A percentile compares a stretch with the other conserved stretches of the same genome.
These are phyloP conservation scores for Sitta europaea DNA, from an alignment of 2,113 vertebrate genomes.

Conservation along the genomic window DNA sequence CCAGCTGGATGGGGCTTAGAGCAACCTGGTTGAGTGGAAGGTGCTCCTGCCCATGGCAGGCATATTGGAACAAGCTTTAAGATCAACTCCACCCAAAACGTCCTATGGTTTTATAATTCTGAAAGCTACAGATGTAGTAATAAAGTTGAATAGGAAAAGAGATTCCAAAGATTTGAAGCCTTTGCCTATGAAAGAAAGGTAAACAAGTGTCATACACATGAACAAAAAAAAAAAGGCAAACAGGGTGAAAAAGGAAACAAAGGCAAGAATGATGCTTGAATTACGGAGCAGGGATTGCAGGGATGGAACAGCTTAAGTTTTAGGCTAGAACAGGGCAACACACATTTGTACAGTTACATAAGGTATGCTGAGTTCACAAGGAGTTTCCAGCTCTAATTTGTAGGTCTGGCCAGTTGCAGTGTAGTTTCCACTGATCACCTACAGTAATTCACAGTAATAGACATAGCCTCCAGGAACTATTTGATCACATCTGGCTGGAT, in stretches of 20 bases:
- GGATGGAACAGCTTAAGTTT: background rate
- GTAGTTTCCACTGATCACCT: background rate
- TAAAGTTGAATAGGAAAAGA: background rate
- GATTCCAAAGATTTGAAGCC: background rate
- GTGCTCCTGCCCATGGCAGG: background rate
- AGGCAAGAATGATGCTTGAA: background rate
- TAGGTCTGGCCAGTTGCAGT: background rate
- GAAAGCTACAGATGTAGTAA: background rate
- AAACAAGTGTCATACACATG: background rate
- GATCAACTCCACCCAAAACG: background rate
- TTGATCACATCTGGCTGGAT: background rate
- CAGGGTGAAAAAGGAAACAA: background rate
- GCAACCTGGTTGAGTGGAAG: background rate
- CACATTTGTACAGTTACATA: background rate
- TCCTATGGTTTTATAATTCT: background rate
- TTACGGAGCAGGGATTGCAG: background rate
- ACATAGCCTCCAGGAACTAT: background rate
- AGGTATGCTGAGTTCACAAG: background rate
- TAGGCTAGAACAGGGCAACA: background rate
- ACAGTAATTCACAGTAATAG: background rate
- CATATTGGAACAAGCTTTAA: rapidly evolving
- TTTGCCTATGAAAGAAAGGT: background rate
- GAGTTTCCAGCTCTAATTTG: background rate
- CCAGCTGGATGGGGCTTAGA: background rate
- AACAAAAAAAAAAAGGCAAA: background rate